Evolutionary conservation across 2,888 invertebrate species (phyloP).

Genomic region (Pheosia gnoma): DNA sequence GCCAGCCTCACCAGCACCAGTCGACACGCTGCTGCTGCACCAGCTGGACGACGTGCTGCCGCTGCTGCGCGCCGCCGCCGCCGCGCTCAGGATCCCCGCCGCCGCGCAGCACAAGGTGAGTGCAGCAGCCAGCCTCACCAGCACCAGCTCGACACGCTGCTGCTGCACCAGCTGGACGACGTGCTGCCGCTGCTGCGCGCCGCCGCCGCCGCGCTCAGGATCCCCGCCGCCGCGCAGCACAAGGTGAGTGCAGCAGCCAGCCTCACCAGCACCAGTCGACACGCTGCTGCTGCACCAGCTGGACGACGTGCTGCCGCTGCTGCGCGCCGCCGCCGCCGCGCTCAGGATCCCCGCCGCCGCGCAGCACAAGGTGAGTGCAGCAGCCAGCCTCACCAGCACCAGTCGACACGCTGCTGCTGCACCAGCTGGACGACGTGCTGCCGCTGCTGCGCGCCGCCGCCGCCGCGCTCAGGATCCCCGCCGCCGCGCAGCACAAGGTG

Average conservation of each 20-base stretch:
- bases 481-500: slow-evolving; percentile 91
- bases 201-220: slow-evolving; percentile 91
- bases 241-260: slow-evolving; percentile 48
- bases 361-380: slow-evolving; percentile 79
- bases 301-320: slow-evolving; percentile 89
- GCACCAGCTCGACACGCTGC: slow-evolving; percentile 67
- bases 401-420: slow-evolving; percentile 87
- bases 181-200: slow-evolving; percentile 88
- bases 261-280: slow-evolving; percentile 67
- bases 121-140: too few species aligned
- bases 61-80: slow-evolving; percentile 86
- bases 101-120: slow-evolving; percentile 91
- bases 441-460: slow-evolving; percentile 91
- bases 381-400: too few species aligned
- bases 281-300: slow-evolving; percentile 92
- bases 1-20: slow-evolving; percentile 59
- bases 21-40: slow-evolving; percentile 92
- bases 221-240: slow-evolving; percentile 92
- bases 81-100: slow-evolving; percentile 92
- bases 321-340: slow-evolving; percentile 90
- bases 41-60: slow-evolving; percentile 92
- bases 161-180: slow-evolving; percentile 94
- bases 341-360: slow-evolving; percentile 93
- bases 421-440: slow-evolving; percentile 87
- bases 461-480: slow-evolving; percentile 92